phyloP scores from a whole-genome alignment of 2,888 invertebrate genomes.

The Eupeodes latifasciatus region DNA sequence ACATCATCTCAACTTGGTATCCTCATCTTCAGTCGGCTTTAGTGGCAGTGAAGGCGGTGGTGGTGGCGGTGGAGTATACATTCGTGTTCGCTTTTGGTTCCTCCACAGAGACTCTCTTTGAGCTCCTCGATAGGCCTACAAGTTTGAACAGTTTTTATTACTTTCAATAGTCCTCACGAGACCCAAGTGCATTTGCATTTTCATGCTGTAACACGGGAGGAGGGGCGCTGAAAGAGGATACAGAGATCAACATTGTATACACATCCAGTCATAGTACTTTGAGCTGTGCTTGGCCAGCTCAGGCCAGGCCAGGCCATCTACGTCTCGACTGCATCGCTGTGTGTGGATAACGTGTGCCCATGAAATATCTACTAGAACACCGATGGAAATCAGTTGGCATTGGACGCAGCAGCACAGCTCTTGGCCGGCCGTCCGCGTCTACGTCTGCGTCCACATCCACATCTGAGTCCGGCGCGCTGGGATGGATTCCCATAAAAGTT shows the following conservation, averaged over 20 bases:
- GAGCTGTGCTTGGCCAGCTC: constrained; percentile 20
- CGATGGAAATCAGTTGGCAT: constrained; percentile 76
- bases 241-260: constrained; percentile 36
- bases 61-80: not conserved
- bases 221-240: not conserved
- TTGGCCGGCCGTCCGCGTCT: constrained; percentile 26
- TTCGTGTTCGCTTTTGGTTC: constrained; percentile 52
- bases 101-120: constrained; percentile 13
- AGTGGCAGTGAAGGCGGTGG: not conserved
- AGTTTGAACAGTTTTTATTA: constrained; percentile 42
- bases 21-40: constrained; percentile 30
- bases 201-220: constrained; percentile 9
- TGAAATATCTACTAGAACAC: constrained; percentile 76
- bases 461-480: constrained; percentile 36
- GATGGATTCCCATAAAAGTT: constrained; percentile 79
- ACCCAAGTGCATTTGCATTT: constrained; percentile 67
- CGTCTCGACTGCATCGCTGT: constrained; percentile 39
- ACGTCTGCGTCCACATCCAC: too few relatives aligned
- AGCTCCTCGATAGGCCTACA: constrained; percentile 19
- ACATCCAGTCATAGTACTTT: constrained; percentile 24
- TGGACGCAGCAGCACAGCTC: constrained; percentile 70
- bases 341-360: constrained; percentile 73
- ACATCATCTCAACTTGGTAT: constrained; percentile 68
- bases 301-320: not conserved
- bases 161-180: constrained; percentile 68